phyloP scores from a whole-genome alignment of 2,888 invertebrate genomes.

The Caenorhabditis sp. region DNA sequence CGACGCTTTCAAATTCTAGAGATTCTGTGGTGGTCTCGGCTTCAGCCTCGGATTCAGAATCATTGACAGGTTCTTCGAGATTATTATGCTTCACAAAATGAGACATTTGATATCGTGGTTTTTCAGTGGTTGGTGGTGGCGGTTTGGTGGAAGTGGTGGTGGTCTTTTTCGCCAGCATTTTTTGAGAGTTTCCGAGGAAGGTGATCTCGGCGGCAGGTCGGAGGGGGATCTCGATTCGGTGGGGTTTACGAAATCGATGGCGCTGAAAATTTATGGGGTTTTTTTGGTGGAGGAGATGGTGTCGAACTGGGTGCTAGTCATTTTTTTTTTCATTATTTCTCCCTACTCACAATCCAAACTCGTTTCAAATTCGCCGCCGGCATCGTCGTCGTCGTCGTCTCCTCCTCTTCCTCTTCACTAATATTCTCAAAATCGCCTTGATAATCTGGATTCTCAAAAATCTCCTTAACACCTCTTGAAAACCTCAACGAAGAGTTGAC shows the following conservation, averaged over 20 bases:
- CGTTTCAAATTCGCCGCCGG: slow-evolving; percentile 7
- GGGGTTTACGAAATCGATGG: not conserved
- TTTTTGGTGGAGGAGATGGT: too few relatives aligned
- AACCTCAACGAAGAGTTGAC: slow-evolving; percentile 22
- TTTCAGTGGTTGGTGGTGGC: slow-evolving; percentile 7
- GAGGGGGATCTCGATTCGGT: slow-evolving; percentile 6
- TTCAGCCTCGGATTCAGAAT: not conserved
- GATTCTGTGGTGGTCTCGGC: not conserved
- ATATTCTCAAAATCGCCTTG: slow-evolving; percentile 48
- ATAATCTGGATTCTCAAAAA: slow-evolving; percentile 46
- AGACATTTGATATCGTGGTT: not conserved
- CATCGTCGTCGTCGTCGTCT: slow-evolving; percentile 7
- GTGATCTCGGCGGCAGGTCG: slow-evolving; percentile 43
- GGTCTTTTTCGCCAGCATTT: not conserved
- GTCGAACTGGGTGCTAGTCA: too few relatives aligned
- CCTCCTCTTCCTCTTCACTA: not conserved
- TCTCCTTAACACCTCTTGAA: slow-evolving; percentile 32
- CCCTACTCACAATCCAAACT: slow-evolving; percentile 34
- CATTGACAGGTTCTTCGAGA: not conserved
- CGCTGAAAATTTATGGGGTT: slow-evolving; percentile 2
- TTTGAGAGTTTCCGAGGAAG: not conserved
- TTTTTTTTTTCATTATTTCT: too few relatives aligned
- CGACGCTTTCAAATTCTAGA: too few relatives aligned
- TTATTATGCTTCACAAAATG: not conserved
- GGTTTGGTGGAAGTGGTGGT: slow-evolving; percentile 3